Conservation (phyloP, 1,140 invertebrate genomes). For the Leptinotarsa lineolata region DNA sequence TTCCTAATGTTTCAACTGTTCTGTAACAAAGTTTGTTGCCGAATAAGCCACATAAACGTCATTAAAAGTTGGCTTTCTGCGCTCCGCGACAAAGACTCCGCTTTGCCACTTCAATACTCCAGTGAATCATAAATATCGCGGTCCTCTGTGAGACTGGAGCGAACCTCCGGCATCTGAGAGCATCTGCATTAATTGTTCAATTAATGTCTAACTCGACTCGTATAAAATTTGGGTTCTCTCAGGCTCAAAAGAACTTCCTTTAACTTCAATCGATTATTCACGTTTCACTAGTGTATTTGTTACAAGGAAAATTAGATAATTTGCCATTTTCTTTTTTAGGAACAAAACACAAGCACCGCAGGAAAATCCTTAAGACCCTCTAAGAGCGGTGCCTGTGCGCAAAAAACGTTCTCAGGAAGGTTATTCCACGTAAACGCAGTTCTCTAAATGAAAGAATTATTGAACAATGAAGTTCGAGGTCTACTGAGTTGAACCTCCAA, state of each 20-base stretch:
- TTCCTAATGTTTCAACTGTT: conserved; percentile 33
- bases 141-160: conserved; percentile 11
- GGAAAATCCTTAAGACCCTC: too few species aligned
- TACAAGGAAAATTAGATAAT: too few species aligned
- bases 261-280: neutral
- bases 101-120: conserved; percentile 30
- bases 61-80: conserved; percentile 34
- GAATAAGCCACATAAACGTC: conserved; percentile 37
- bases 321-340: too few species aligned
- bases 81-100: conserved; percentile 23
- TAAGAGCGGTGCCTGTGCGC: too few species aligned
- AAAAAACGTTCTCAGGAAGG: too few species aligned
- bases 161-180: neutral
- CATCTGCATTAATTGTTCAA: conserved; percentile 29
- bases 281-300: too few species aligned
- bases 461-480: too few species aligned
- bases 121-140: conserved; percentile 34
- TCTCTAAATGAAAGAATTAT: too few species aligned
- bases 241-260: neutral
- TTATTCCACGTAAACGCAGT: too few species aligned
- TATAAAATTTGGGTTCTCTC: neutral
- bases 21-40: conserved; percentile 30
- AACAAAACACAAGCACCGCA: too few species aligned
- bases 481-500: too few species aligned
- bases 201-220: conserved; percentile 1